Conservation (phyloP, 2,888 invertebrate genomes). For the Strigamia crassipes region DNA sequence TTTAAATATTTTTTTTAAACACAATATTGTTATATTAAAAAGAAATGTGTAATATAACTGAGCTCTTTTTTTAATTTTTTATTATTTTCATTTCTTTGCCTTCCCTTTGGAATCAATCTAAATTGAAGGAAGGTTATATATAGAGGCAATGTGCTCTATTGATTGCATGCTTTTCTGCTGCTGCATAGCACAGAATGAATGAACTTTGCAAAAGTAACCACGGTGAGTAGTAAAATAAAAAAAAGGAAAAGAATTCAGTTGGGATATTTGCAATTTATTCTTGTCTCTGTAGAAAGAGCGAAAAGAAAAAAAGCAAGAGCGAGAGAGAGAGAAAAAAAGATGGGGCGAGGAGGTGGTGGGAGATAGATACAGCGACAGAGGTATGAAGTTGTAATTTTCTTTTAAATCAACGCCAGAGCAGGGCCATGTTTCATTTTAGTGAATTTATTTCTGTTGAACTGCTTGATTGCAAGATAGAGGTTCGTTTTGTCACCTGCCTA, state of each 20-base stretch:
- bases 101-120: conserved; percentile 28
- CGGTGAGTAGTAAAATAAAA: conserved; percentile 28
- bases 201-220: conserved; percentile 35
- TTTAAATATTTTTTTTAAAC: background rate
- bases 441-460: conserved; percentile 15
- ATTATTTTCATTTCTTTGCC: background rate
- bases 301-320: background rate
- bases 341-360: background rate
- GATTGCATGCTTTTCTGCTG: conserved; percentile 31
- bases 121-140: conserved; percentile 36
- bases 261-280: conserved; percentile 35
- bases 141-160: conserved; percentile 34
- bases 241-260: conserved; percentile 25
- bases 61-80: background rate
- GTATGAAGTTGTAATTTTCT: conserved; percentile 36
- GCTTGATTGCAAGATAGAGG: conserved; percentile 1
- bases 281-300: background rate
- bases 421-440: conserved; percentile 19
- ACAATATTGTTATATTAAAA: background rate
- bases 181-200: conserved; percentile 31
- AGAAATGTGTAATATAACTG: background rate
- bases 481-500: conserved; percentile 31
- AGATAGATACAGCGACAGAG: conserved; percentile 12
- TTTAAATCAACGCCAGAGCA: conserved; percentile 23
- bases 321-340: background rate